Evolutionary conservation across 2,797 vertebrate genomes (phyloP), one percentile per base, ranked within the genome.

Genomic region (Epinephelus coioides): DNA sequence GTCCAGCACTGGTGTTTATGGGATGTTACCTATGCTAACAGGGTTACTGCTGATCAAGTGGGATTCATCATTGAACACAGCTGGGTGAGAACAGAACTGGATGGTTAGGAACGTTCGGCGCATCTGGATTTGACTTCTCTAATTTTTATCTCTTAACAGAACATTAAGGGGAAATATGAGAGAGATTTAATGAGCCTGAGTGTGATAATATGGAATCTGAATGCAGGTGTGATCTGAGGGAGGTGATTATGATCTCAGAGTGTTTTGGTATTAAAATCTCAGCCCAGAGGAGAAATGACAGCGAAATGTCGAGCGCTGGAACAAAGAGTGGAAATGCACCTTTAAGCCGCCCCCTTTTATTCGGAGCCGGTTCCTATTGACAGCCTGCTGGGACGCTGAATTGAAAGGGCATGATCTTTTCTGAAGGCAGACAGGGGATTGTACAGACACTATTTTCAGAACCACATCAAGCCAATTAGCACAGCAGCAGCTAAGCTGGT

Each of bases 381-480:
- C 88, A 17, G 81, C 90, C 85, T 70, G 85, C 86, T 83, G 91
- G 84, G 90, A 84, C 75, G 82, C 38, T 79, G 84, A 88, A 91
- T 85, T 85, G 88, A 91, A 92, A 93, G 88, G 90, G 82, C 91
- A 89, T 76, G 87, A 90, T 91, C 86, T 92, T 91, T 91, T 86
- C 79, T 86, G 86, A 82, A 88, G 88, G 87, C 88, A 83, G 84
- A 85, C 85, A 49, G 84, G 89, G 91, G 89, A 86, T 84, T 77
- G 88, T 72, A 71, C 81, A 23, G 85, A 84, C 76, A 78, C 88
- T 91, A 92, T 92, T 92, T 94, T 90, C 87, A 93, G 90, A 91
- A 85, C 56, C 79, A 89, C 88, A 91, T 93, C 93, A 92, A 93
- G 92, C 92, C 93, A 94, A 95, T 95, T 94, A 94, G 88, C 88